Evolutionary conservation across 2,888 invertebrate species (phyloP), one percentile per base, ranked within the genome.

Genomic region (Drosophila falleni): DNA sequence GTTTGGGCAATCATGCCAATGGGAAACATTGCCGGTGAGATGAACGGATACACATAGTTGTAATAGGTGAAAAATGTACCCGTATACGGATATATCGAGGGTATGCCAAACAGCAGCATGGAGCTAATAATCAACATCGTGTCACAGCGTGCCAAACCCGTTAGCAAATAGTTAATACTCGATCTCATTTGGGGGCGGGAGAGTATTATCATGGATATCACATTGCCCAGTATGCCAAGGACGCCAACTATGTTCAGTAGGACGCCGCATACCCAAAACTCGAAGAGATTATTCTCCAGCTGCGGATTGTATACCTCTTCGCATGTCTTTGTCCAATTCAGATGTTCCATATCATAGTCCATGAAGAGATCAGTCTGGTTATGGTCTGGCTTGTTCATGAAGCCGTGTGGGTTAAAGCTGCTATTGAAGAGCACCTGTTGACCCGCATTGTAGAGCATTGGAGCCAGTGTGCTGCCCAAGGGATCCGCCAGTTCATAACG

Each of bases 101-200:
- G 96, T 81, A 98, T 94, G 35, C 97, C 97, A 93, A 98, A 98
- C 78, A 98, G 95, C 83, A 96, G 94, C 80, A 97, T 94, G 66
- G 97, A 97, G 50, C 97, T 97, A 82, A 97, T 93, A 86, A 98
- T 97, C 81, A 99, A 95, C 76, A 97, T 95, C 11, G 97, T 97
- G 94, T 99, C 99, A 93, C 98, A 98, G 84, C 97, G 95, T 26
- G 99, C 98, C 83, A 99, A 94, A 5, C 98, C 98, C 78, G 98
- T 97, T 70, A 99, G 94, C 90, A 98, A 95, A 93, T 98, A 97
- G 93, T 98, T 98, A 91, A 98, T 97, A 90, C 98, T 98, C 67
- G 98, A 98, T 89, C 97, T 95, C 98, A 99, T 98, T 93, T 98
- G 97, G 26, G 98, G 98, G 61, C 98, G 95, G 66, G 97, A 97